A percentile compares a stretch with the other conserved stretches of the same genome.
Evolutionary conservation across 2,113 vertebrate genomes (phyloP).

Genomic region (Heterochromis multidens): DNA sequence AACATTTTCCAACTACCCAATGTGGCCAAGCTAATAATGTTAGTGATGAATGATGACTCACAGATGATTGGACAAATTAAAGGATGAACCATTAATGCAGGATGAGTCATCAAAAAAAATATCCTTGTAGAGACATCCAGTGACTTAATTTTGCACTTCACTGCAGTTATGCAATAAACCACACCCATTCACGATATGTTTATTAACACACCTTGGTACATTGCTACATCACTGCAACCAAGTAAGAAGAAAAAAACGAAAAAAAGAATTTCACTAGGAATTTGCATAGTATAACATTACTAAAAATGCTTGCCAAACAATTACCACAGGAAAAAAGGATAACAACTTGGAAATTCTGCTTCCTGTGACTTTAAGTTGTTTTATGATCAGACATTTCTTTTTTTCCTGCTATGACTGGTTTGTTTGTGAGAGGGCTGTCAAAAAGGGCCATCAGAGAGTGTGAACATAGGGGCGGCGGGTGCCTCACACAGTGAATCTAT

Average conservation of each 20-base stretch:
- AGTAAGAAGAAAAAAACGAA: neutral
- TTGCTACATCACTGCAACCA: neutral
- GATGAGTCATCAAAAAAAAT: neutral
- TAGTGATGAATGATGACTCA: neutral
- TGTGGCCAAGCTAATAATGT: neutral
- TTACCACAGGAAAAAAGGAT: neutral
- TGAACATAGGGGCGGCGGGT: constrained; percentile 30
- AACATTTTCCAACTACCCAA: neutral
- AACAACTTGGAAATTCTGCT: neutral
- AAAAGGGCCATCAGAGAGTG: constrained; percentile 46
- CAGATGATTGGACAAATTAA: neutral
- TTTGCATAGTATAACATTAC: neutral
- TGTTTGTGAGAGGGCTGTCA: constrained; percentile 42
- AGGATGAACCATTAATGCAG: neutral
- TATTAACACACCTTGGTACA: neutral
- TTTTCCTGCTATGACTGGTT: constrained; percentile 9
- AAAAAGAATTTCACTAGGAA: no score
- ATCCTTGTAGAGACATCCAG: neutral
- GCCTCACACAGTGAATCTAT: constrained; percentile 43
- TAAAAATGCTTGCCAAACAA: neutral
- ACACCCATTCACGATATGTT: neutral
- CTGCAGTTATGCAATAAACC: neutral
- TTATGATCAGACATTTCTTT: constrained; percentile 21
- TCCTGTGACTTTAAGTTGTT: neutral
- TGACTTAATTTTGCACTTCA: neutral